Base-by-base conservation (phyloP, 2,888 invertebrate genomes). In the Micropterix aruncella region DNA sequence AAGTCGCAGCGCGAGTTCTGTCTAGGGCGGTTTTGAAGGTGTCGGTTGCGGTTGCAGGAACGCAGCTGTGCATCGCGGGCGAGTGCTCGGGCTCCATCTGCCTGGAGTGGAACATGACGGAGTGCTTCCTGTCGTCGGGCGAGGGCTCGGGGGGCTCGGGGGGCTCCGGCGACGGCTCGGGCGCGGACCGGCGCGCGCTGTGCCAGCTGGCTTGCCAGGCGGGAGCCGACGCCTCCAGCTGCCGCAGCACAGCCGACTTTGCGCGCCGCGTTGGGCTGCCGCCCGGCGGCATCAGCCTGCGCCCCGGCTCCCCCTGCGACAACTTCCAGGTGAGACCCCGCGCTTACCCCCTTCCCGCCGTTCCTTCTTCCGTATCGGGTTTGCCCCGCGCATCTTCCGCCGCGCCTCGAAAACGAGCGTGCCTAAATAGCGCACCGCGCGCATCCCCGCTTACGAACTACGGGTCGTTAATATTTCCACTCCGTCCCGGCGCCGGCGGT, bases 171-270 rank as follows among this genome's bases (percentile, higher is more conserved):
- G 27, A 5, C 12, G 7, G 5, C 5, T 65, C 67, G 4, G 83
- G 83, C 49, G 82, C 83, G 45, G 79, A 90, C 65, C 83, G 91
- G 54, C 74, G 91, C 49, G 81, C 85, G 58, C 73, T 97, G 45
- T 99, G 99, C 70, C 95, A 95, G 64, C 75, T 99, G 51, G 96
- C 97, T n/a, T 99, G 99, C 62, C 89, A 91, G 66, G 84, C 83
- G 56, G 86, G 86, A 18, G 80, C 82, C 14, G 79, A 80, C 52
- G 66, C 74, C 2, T 69, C 73, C 53, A 77, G 83, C 3, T 92
- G 92, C 58, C 75, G 82, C 48, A 90, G 91, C 59, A 93, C 92
- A 2, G 89, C 88, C 41, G 90, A 91, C 61, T 89, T 92, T 63
- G 84, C 88, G 1, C 63, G 73, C 7, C 58, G 72, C 17, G 82